Conservation (phyloP, 2,888 invertebrate species). For the Anarsia innoxiella region DNA sequence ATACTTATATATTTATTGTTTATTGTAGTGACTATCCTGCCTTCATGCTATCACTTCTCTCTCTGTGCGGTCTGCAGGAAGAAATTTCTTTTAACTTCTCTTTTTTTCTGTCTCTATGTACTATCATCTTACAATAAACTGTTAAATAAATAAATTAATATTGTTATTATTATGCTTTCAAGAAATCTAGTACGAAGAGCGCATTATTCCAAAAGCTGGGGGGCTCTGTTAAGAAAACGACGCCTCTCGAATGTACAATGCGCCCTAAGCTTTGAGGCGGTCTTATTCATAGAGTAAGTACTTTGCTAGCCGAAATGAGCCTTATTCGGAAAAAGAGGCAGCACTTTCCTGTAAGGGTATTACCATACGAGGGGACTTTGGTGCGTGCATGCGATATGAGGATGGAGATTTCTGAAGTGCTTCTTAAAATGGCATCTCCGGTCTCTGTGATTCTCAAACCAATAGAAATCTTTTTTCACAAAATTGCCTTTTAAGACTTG, state of each 20-base stretch:
- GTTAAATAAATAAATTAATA: too few species aligned
- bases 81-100: too few species aligned
- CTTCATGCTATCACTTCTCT: too few species aligned
- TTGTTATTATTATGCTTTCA: too few species aligned
- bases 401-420: slow-evolving; percentile 28
- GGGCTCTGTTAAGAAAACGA: slow-evolving; percentile 38
- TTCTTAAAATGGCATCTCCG: slow-evolving; percentile 25
- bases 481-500: too few species aligned
- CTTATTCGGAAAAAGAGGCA: slow-evolving; percentile 46
- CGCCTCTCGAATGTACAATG: slow-evolving; percentile 64
- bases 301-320: slow-evolving; percentile 56
- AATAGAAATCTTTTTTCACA: slow-evolving; percentile 10
- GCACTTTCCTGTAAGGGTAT: slow-evolving; percentile 41
- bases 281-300: slow-evolving; percentile 57
- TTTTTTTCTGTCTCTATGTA: too few species aligned
- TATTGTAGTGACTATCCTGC: too few species aligned
- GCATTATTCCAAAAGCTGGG: slow-evolving; percentile 62
- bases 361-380: slow-evolving; percentile 39
- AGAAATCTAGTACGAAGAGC: slow-evolving; percentile 62
- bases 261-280: slow-evolving; percentile 51
- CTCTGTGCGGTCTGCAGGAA: too few species aligned
- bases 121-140: too few species aligned
- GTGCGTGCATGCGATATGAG: slow-evolving; percentile 32
- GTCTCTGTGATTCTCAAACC: slow-evolving; percentile 24
- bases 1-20: too few species aligned